These are phyloP conservation scores for Anomalospiza imberbis DNA, from an alignment of 2,797 vertebrate genomes.

Conservation along the genomic window DNA sequence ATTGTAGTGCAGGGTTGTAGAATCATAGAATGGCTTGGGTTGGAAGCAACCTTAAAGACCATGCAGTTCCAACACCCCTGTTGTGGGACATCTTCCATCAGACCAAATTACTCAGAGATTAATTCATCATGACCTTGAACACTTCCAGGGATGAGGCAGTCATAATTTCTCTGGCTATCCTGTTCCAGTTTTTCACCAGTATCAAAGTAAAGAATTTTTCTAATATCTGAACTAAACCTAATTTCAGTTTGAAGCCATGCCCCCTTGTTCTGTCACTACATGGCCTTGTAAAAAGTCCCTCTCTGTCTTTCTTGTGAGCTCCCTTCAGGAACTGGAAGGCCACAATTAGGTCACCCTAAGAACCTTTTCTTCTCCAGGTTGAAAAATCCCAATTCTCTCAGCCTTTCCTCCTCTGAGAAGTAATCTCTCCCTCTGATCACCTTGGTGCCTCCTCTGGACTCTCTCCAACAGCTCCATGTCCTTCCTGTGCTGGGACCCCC, in stretches of 20 bases:
- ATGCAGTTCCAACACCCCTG: background rate
- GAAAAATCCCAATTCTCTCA: background rate
- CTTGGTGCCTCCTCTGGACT: background rate
- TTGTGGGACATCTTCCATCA: background rate
- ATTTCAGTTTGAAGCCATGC: background rate
- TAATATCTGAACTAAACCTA: background rate
- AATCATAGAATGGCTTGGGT: background rate
- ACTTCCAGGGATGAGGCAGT: background rate
- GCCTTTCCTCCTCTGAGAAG: rapidly evolving
- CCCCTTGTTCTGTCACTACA: background rate
- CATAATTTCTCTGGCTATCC: background rate
- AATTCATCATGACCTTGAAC: background rate
- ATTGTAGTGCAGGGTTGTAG: background rate
- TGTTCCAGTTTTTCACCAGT: background rate
- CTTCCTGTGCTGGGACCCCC: background rate
- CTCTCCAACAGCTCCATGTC: background rate
- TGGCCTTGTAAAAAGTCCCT: background rate
- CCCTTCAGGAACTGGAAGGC: background rate
- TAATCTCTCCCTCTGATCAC: too few species aligned
- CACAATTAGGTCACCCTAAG: rapidly evolving
- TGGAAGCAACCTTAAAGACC: background rate
- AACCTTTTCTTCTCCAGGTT: background rate
- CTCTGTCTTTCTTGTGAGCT: background rate
- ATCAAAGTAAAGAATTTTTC: background rate
- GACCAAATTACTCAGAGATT: background rate